Evolutionary conservation across 2,888 invertebrate species (phyloP), one percentile per base, ranked within the genome.

Genomic region (Steinernema carpocapsae): DNA sequence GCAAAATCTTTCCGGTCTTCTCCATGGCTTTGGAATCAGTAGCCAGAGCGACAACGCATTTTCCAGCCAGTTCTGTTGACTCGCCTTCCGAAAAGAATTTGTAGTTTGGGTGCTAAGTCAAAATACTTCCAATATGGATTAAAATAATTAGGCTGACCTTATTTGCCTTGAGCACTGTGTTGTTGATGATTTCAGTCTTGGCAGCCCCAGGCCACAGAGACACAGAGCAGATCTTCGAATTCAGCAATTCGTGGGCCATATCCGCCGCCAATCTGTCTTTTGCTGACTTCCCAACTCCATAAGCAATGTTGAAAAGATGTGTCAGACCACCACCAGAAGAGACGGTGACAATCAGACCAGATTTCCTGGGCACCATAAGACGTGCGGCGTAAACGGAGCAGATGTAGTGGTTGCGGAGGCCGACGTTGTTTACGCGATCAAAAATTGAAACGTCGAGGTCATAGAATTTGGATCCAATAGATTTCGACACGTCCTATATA

Each of bases 201-300:
- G 89, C 89, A 10, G 88, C 84, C 14, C 89, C 89, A 0, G 90
- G 89, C 88, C 89, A 90, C 0, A 90, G 78, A 71, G 88, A 88
- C 17, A 90, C 77, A 22, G 81, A 86, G 14, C 78, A 64, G 64
- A 78, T 74, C 70, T 87, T 84, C 64, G 87, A 79, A 45, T 87
- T 84, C 56, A 79, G 77, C 43, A 89, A 81, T 75, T 90, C 90
- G 19, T 83, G 48, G 0, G 86, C 89, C 80, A 88, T 89, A 78
- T 90, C 90, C 0, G 87, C 88, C 0, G 89, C 88, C 89, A 89
- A 88, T 26, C 73, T 37, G 80, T 85, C 84, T 73, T 87, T 87
- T 12, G 88, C 89, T 51, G 86, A 87, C 77, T 89, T 89, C 4
- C 89, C 89, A 26, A 88, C 82, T 0, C 89, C 89, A 76, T 89